phyloP scores from a whole-genome alignment of 2,113 vertebrate genomes.

The Ammospiza caudacuta region DNA sequence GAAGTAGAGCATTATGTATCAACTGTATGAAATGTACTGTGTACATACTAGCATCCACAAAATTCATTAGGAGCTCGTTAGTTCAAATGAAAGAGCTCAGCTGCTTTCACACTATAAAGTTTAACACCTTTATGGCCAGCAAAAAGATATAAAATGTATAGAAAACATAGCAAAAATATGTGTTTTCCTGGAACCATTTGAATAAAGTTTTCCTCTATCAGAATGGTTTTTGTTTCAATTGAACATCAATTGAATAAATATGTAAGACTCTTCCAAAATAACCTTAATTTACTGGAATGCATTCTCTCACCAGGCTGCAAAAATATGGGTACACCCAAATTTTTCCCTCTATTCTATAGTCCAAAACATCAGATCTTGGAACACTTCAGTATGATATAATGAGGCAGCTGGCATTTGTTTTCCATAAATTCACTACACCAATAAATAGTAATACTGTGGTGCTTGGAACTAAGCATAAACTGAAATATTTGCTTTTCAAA shows the following conservation, averaged over 20 bases:
- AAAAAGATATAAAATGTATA: background rate
- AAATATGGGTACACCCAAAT: slow-evolving; percentile 40
- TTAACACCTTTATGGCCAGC: background rate
- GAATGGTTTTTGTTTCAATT: background rate
- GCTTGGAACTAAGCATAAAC: background rate
- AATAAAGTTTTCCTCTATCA: background rate
- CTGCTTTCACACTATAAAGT: background rate
- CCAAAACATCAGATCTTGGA: slow-evolving; percentile 58
- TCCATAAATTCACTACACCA: slow-evolving; percentile 14
- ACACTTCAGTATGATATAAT: slow-evolving; percentile 28
- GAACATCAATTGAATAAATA: slow-evolving; percentile 6
- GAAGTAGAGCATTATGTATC: background rate
- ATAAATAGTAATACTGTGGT: background rate
- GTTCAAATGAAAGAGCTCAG: slow-evolving; percentile 6
- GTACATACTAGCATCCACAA: slow-evolving; percentile 30
- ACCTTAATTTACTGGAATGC: slow-evolving; percentile 44
- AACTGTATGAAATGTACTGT: slow-evolving; percentile 22
- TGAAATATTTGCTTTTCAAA: background rate
- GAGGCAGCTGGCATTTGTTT: slow-evolving; percentile 46
- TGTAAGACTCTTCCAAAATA: slow-evolving; percentile 22
- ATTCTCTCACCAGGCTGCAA: slow-evolving; percentile 30
- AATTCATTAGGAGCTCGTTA: slow-evolving; percentile 20
- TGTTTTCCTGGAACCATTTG: background rate
- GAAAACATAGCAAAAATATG: background rate
- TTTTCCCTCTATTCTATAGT: background rate